These are phyloP conservation scores for Cebidichthys violaceus DNA, from an alignment of 2,113 vertebrate species.

Conservation along the genomic window DNA sequence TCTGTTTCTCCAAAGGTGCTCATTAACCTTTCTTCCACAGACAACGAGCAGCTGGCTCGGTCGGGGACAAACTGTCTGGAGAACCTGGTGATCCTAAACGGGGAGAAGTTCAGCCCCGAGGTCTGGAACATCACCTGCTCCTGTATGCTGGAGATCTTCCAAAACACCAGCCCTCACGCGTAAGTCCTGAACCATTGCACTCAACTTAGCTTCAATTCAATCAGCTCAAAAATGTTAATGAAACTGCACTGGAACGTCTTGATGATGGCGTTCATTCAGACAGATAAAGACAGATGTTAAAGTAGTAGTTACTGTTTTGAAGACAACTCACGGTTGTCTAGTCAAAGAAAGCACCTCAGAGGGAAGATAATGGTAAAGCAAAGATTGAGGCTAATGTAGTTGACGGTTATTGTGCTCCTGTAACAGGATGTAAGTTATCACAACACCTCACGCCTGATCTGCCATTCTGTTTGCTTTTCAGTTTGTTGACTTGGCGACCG, in stretches of 20 bases:
- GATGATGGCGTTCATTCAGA: not conserved
- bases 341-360: not conserved
- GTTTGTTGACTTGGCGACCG: constrained; percentile 95
- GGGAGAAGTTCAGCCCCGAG: constrained; percentile 95
- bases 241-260: not conserved
- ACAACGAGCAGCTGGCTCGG: constrained; percentile 97
- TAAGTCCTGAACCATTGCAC: constrained; percentile 53
- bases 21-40: constrained; percentile 73
- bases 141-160: constrained; percentile 98
- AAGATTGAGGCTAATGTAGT: not conserved
- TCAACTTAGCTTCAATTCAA: not conserved
- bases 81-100: constrained; percentile 96
- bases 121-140: constrained; percentile 95
- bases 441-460: constrained; percentile 11
- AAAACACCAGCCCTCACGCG: constrained; percentile 91
- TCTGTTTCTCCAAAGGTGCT: too few species aligned
- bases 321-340: not conserved
- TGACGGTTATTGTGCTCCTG: not conserved
- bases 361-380: not conserved
- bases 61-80: constrained; percentile 98
- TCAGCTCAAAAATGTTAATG: not conserved
- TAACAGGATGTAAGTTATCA: not conserved
- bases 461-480: constrained; percentile 69
- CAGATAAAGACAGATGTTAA: not conserved
- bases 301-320: not conserved